Evolutionary conservation across 2,888 invertebrate genomes (phyloP), one percentile per base, ranked within the genome.

Genomic region (Epinotia brunnichana): DNA sequence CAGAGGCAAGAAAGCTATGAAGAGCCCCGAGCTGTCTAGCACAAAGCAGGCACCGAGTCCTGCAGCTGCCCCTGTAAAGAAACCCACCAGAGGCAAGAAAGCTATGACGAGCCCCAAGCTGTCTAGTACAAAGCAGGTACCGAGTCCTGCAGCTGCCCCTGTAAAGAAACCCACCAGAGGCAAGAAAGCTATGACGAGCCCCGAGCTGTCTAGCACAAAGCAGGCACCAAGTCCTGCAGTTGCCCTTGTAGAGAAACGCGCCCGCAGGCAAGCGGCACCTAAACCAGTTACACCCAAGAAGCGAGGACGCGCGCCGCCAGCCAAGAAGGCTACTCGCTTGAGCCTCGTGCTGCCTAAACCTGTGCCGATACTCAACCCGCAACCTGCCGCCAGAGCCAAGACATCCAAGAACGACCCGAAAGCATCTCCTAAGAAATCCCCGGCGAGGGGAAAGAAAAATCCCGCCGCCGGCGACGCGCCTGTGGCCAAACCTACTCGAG

Each of bases 351-450:
- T 87, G 0, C 74, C 68, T 2, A 86, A 87, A 74, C 83, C 85
- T 0, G 84, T 87, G 0, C 88, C 89, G 0, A 77, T 80, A 57
- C 2, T 82, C 15, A 86, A 87, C 74, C 85, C 87, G 2, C 78
- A 17, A 10, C 64, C 64, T 2, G 53, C 53, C 24, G 51, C 62
- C 15, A n/a, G 62, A 11, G 29, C 62, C 3, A 63, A 51, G 51
- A 9, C 51, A 4, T 11, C 60, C 17, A 51, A n/a, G 4, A 21
- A 51, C 24, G 61, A 62, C 4, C n/a, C 62, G n/a, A 29, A 61
- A 48, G 1, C n/a, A 10, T 61, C 62, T 2, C 54, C 59, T 0
- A 66, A 74, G 56, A 69, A 39, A 62, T 19, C 24, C 5, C 17
- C 35, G 4, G 66, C 21, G 41, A 10, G 74, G 54, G 69, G 77